A percentile compares a stretch with the other conserved stretches of the same genome.
Conservation (phyloP, 2,113 vertebrate genomes). For the Archilochus colubris region DNA sequence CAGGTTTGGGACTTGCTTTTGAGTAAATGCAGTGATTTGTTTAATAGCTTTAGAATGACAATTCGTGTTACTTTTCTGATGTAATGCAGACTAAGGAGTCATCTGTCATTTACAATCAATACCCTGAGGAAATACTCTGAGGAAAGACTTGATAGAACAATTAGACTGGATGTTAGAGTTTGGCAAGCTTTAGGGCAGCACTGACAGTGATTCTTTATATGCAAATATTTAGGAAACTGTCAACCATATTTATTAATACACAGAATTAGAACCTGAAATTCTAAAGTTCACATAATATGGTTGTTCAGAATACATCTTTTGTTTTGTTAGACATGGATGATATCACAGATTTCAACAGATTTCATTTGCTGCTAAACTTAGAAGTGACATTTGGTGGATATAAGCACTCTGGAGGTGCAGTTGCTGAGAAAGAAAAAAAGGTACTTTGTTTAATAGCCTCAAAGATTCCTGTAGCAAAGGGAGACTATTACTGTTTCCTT, state of each 20-base stretch:
- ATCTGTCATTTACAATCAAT: slow-evolving; percentile 21
- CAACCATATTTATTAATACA: slow-evolving; percentile 34
- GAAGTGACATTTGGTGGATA: neutral
- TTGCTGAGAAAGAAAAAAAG: neutral
- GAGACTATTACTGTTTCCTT: neutral
- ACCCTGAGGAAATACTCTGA: neutral
- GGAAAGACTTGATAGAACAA: slow-evolving; percentile 41
- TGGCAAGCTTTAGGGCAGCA: slow-evolving; percentile 25
- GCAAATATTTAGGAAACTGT: slow-evolving; percentile 56
- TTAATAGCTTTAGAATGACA: neutral
- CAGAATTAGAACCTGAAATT: neutral
- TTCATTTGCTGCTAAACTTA: slow-evolving; percentile 19
- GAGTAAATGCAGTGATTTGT: neutral
- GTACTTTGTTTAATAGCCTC: slow-evolving; percentile 2
- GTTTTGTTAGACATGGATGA: slow-evolving; percentile 1
- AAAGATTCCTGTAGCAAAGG: slow-evolving; percentile 24
- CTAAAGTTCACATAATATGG: neutral
- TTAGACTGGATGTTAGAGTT: slow-evolving; percentile 41
- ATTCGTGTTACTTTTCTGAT: slow-evolving; percentile 15
- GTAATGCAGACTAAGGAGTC: neutral
- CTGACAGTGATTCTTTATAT: slow-evolving; percentile 23
- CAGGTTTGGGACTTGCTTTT: slow-evolving; percentile 1
- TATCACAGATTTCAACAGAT: slow-evolving; percentile 28
- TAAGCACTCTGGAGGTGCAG: slow-evolving; percentile 10
- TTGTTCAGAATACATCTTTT: neutral